Evolutionary conservation across 2,888 invertebrate species (phyloP).

Genomic region (Clistopyga incitator): DNA sequence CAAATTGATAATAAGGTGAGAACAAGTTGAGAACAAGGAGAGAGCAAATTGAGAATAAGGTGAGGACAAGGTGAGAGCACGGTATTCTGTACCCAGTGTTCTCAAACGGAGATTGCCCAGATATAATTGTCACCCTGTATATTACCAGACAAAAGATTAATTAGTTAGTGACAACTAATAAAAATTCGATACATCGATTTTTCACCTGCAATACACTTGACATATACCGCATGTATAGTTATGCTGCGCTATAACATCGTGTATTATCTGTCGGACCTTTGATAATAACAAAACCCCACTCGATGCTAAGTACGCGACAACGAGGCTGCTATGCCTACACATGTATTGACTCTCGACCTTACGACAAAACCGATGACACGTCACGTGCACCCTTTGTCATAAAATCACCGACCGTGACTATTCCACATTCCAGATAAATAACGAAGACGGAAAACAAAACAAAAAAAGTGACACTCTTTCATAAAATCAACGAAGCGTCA

Average conservation of each 20-base stretch:
- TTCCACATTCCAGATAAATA: slow-evolving; percentile 19
- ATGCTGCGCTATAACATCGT: slow-evolving; percentile 7
- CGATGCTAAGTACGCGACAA: slow-evolving; percentile 38
- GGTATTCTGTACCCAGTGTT: too few relatives aligned
- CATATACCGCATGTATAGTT: slow-evolving; percentile 18
- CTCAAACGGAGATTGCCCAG: too few relatives aligned
- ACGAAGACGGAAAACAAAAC: background rate
- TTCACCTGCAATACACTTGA: slow-evolving; percentile 9
- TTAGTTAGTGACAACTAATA: background rate
- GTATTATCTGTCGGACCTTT: slow-evolving; percentile 29
- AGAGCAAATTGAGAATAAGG: too few relatives aligned
- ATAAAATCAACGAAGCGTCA: slow-evolving; percentile 39
- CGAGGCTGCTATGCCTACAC: slow-evolving; percentile 18
- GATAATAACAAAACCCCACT: slow-evolving; percentile 32
- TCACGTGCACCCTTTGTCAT: slow-evolving; percentile 27
- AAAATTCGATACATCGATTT: slow-evolving; percentile 32
- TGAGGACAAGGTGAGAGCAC: too few relatives aligned
- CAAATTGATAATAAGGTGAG: too few relatives aligned
- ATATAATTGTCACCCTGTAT: too few relatives aligned
- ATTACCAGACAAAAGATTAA: background rate
- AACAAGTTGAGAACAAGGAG: too few relatives aligned
- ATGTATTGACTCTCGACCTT: slow-evolving; percentile 9
- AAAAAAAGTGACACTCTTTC: slow-evolving; percentile 26
- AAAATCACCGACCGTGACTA: slow-evolving; percentile 19
- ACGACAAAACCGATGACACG: slow-evolving; percentile 39